phyloP scores from a whole-genome alignment of 2,113 vertebrate genomes.

The Terrapene triunguis region DNA sequence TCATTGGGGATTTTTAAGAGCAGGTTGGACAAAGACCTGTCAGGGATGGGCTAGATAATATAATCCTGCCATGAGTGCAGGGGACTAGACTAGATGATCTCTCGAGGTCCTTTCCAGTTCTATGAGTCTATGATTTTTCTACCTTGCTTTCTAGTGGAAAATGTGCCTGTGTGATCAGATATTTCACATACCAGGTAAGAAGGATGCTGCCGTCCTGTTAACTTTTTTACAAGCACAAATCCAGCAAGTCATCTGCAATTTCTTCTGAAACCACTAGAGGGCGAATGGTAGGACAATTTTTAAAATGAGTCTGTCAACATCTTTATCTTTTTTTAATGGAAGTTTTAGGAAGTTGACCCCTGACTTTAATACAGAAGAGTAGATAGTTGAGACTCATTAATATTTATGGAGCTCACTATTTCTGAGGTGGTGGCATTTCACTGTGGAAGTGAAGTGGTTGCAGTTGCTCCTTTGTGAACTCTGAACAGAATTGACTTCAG shows the following conservation, averaged over 20 bases:
- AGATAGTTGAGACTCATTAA: neutral
- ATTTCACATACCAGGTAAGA: neutral
- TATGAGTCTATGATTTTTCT: neutral
- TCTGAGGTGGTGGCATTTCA: neutral
- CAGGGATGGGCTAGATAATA: no score
- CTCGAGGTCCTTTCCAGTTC: no score
- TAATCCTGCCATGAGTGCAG: no score
- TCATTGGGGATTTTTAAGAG: no score
- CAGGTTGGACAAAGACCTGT: no score
- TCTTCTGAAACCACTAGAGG: neutral
- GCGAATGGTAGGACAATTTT: neutral
- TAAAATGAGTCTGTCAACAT: neutral
- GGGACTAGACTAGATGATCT: no score
- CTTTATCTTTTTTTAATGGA: neutral
- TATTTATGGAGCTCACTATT: neutral
- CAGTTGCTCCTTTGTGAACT: neutral
- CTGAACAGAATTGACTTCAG: neutral
- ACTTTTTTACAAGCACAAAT: neutral
- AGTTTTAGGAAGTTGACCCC: neutral
- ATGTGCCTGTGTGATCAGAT: neutral
- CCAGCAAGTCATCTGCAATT: neutral
- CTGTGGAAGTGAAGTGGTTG: neutral
- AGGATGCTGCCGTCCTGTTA: neutral
- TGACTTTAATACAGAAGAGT: neutral
- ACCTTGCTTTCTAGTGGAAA: neutral